Evolutionary conservation across 2,113 vertebrate species (phyloP), one percentile per base, ranked within the genome.

Genomic region (Ploceus nigricollis): DNA sequence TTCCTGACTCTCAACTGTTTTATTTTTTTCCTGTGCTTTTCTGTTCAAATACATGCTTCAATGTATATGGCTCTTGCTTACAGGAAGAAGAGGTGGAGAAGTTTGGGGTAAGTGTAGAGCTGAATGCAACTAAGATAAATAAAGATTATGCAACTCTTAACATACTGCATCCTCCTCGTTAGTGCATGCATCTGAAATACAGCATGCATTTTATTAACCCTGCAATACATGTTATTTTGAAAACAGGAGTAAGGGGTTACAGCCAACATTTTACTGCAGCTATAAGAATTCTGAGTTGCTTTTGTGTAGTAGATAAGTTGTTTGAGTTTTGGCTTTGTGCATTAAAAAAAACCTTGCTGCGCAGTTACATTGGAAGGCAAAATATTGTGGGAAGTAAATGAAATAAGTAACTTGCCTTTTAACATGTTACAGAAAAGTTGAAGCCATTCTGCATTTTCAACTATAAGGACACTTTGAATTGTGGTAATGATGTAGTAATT

Each of bases 41-140:
- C 98, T 98, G 89, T 98, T 98, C 98, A 98, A 98, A 99, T 96
- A 98, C 98, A 98, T 98, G 98, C 99, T 99, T 99, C 99, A 99
- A 99, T 99, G 98, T 99, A 98, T 99, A 98, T 99, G 97, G 98
- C 98, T 99, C 98, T 99, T 98, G 99, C 98, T 99, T 99, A 97
- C 99, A 99, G 99, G 99, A 99, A 99, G 99, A 99, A 99, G 99
- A 99, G 99, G 98, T 99, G 99, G 99, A 99, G 99, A 98, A 99
- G 99, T 99, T 98, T 99, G 98, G 99, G 99, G 99, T 99, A 99
- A 99, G 99, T 99, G 98, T 98, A 98, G 97, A 97, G 92, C 96
- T 97, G 97, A 98, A 97, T 97, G 96, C 96, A 97, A 96, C 97
- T 95, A 97, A 96, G 97, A 97, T 96, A 94, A 96, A 96, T 93